Base-by-base conservation (phyloP, 2,113 vertebrate genomes). In the Neolamprologus cancellatus region DNA sequence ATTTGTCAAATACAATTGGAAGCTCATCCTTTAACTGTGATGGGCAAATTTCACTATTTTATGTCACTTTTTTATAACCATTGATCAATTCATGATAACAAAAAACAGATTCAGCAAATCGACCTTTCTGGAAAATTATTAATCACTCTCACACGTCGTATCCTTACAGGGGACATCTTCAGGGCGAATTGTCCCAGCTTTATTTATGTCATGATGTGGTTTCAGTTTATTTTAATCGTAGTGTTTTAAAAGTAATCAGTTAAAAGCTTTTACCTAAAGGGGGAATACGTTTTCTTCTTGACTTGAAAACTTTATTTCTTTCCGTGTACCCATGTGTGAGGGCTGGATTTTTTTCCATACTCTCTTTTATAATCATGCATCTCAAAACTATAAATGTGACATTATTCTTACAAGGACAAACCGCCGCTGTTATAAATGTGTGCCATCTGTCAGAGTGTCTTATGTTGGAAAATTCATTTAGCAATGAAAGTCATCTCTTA, bases 381-480 rank as follows among this genome's bases (percentile, higher is more conserved):
- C 0, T 76, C 25, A 76, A 50, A 76, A 76, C 44, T 76, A n/a
- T 76, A 48, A 5, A 76, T 50, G 71, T 50, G 44, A 32, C 71
- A 76, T 30, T 5, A 7, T 78, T 85, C 69, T 4, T 59, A 79
- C 89, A 81, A 3, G 53, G 79, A 85, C 83, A 84, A 64, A 82
- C 15, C 3, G 4, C 39, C 15, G 13, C 79, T 9, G 6, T 30
- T 86, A 61, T 55, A 34, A 83, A 53, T 82, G 10, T 74, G 34
- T 5, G 12, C 8, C 46, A 46, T 82, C 79, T 81, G 32, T 39
- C 10, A 64, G n/a, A 76, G 46, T 81, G n/a, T 66, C 52, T 78
- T 80, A 74, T 54, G 41, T 50, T 71, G 88, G 86, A 85, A 84
- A 92, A 61, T 46, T 79, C 34, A 83, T 76, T 84, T 82, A 81